These are phyloP conservation scores for Polymixis flavicincta DNA, from an alignment of 2,888 invertebrate genomes.

Conservation along the genomic window DNA sequence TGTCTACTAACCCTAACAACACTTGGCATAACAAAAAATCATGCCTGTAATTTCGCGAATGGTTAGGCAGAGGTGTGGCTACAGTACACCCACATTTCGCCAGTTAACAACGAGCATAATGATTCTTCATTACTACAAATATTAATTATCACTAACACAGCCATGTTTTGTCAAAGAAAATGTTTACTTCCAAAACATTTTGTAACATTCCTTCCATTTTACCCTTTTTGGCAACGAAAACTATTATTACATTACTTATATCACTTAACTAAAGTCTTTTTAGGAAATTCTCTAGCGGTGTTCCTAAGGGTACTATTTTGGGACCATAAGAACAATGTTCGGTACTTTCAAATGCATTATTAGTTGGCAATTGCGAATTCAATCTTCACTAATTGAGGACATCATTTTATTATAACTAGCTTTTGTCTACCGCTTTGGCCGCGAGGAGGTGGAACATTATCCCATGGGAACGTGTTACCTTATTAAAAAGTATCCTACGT, in stretches of 20 bases:
- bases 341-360: conserved; percentile 13
- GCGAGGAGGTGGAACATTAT: not conserved
- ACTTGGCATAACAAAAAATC: not conserved
- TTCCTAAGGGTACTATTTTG: conserved; percentile 22
- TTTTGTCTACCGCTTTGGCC: not conserved
- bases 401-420: not conserved
- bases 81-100: not conserved
- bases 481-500: not conserved
- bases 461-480: not conserved
- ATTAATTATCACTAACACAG: conserved; percentile 77
- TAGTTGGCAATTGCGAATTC: conserved; percentile 1
- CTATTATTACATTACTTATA: conserved; percentile 33
- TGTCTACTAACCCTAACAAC: conserved; percentile 35
- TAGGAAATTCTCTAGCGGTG: conserved; percentile 30
- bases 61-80: not conserved
- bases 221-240: conserved; percentile 37
- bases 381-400: not conserved
- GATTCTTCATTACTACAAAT: conserved; percentile 54
- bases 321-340: conserved; percentile 26
- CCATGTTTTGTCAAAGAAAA: conserved; percentile 73
- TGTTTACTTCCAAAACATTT: conserved; percentile 57
- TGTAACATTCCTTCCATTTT: conserved; percentile 37
- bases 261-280: conserved; percentile 33
- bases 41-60: not conserved
- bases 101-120: conserved; percentile 32